Percentiles rank a stretch among this genome's conserved stretches.
Evolutionary conservation across 2,797 vertebrate genomes (phyloP).

Genomic region (Hydrophis major): DNA sequence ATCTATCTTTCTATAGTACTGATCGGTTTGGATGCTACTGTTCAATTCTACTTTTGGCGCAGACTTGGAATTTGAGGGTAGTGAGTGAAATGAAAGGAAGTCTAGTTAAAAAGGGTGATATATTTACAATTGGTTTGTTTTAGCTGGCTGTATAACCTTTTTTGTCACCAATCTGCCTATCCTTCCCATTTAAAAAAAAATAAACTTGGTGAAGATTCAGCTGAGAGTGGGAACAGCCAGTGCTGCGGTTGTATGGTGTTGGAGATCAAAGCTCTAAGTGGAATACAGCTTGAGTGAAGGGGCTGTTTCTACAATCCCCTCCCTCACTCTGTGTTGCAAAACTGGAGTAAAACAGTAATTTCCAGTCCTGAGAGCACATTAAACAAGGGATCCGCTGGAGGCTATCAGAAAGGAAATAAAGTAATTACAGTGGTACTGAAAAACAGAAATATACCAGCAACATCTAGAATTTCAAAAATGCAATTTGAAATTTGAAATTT

Average conservation of each 20-base stretch:
- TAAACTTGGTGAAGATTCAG: background rate
- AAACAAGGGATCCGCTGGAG: background rate
- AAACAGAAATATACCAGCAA: background rate
- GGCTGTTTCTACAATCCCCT: background rate
- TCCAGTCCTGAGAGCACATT: background rate
- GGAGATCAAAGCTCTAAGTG: background rate
- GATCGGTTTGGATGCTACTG: background rate
- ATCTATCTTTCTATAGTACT: background rate
- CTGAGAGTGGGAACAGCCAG: background rate
- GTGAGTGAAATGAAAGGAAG: slow-evolving; percentile 14
- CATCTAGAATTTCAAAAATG: background rate
- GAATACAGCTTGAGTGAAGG: background rate
- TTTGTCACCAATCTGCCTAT: background rate
- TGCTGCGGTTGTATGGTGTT: background rate
- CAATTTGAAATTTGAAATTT: background rate
- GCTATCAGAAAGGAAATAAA: background rate
- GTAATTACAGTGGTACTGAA: background rate
- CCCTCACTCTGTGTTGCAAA: background rate
- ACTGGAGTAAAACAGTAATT: background rate
- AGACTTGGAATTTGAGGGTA: background rate
- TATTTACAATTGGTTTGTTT: background rate
- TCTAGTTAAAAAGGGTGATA: slow-evolving; percentile 16
- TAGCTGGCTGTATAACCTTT: background rate
- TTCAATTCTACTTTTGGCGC: background rate
- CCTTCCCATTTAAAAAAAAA: background rate